Conservation (phyloP, 1,140 invertebrate genomes). For the Rhyzopertha dominica region DNA sequence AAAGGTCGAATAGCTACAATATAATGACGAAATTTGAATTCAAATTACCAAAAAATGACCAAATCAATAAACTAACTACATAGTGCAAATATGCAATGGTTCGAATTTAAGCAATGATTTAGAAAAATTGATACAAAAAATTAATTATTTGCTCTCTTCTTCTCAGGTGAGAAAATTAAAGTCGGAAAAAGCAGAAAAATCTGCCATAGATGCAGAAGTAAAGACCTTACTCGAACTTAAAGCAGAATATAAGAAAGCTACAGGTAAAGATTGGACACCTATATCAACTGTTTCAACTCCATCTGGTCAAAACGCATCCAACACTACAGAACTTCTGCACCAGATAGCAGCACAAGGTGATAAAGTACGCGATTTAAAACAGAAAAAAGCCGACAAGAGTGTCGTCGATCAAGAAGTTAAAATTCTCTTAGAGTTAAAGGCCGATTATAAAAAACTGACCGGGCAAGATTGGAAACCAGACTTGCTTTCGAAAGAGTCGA, state of each 20-base stretch:
- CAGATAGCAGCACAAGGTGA: conserved; percentile 61
- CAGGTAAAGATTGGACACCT: conserved; percentile 61
- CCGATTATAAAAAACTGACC: conserved; percentile 58
- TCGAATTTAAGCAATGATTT: no score
- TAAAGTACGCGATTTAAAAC: conserved; percentile 63
- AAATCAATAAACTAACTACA: no score
- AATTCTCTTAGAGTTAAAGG: conserved; percentile 58
- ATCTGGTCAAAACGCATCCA: conserved; percentile 39
- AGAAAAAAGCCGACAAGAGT: conserved; percentile 53
- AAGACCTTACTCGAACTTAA: conserved; percentile 63
- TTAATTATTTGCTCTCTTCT: no score
- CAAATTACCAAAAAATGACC: no score
- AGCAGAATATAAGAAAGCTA: conserved; percentile 57
- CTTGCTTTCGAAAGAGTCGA: neutral
- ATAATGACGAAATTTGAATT: no score
- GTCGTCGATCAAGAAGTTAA: conserved; percentile 61
- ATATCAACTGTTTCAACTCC: conserved; percentile 26
- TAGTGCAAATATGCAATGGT: no score
- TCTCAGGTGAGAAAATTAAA: no score
- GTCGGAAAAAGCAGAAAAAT: conserved; percentile 59
- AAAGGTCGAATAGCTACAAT: no score
- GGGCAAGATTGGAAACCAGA: conserved; percentile 61
- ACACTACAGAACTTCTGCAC: no score
- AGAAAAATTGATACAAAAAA: no score
- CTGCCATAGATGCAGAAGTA: conserved; percentile 55